Evolutionary conservation across 2,888 invertebrate genomes (phyloP), one percentile per base, ranked within the genome.

Genomic region (Eulithis testata): DNA sequence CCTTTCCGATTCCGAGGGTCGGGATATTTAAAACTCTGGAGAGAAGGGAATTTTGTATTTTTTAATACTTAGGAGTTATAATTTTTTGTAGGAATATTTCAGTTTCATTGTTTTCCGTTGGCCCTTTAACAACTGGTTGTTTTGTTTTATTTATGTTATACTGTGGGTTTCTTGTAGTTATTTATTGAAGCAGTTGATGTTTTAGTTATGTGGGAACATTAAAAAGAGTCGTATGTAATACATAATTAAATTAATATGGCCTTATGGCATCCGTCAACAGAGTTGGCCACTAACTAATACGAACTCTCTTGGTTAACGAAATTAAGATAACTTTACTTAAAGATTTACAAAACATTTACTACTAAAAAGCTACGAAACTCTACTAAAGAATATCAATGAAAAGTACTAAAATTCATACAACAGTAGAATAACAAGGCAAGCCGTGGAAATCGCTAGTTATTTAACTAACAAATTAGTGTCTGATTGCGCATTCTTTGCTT

Each of bases 1-100:
- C 31, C 21, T 2, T 60, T 53, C 60, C 45, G 45, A 60, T 60
- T 60, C 47, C 37, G 45, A 37, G 54, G 54, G 50, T 58, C 53
- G 53, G 36, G 40, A n/a, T 58, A 49, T 54, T 60, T 54, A 60
- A n/a, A 60, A 54, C 45, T 53, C 21, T 11, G 37, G 7, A 47
- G n/a, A 36, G 31, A 11, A 21, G 31, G n/a, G 44, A 59, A 27
- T 31, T 59, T 59, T 59, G 40, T 59, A 52, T 59, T 59, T 21
- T 59, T 59, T 51, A 59, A 59, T 51, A 52, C 51, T 52, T 44
- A 7, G 11, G 44, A 51, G 44, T 59, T 51, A 43, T 44, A 44
- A 58, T 11, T 58, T 58, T 11, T 50, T 50, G 11, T 40, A 50
- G 9, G 12, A 47, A 57, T 47, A 14, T 40, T 49, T 37, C 47